These are phyloP conservation scores for Ctenodactylus gundi DNA, from an alignment of 2,113 vertebrate genomes.

Conservation along the genomic window DNA sequence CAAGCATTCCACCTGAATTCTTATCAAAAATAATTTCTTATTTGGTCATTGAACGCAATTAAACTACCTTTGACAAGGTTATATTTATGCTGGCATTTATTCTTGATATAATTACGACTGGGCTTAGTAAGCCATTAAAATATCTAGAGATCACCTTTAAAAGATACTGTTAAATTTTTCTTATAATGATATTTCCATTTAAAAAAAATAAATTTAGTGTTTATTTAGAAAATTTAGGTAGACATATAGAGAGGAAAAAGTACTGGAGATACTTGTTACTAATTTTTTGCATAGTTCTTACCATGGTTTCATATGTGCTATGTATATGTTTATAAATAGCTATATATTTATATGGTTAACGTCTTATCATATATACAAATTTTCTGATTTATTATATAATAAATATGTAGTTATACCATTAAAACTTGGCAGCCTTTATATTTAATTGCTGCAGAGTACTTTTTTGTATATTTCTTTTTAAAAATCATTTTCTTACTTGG, in stretches of 20 bases:
- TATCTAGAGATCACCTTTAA: neutral
- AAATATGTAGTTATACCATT: neutral
- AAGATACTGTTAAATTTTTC: slow-evolving; percentile 31
- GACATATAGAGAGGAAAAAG: neutral
- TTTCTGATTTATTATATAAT: too few species aligned
- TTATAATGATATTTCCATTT: neutral
- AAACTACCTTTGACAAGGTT: neutral
- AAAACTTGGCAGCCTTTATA: neutral
- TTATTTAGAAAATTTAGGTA: slow-evolving; percentile 21
- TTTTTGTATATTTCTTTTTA: slow-evolving; percentile 20
- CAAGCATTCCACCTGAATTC: neutral
- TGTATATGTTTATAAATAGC: neutral
- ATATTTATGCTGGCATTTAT: neutral
- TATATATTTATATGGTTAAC: neutral
- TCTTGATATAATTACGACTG: neutral
- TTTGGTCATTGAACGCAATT: neutral
- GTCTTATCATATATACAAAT: too few species aligned
- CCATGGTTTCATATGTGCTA: neutral
- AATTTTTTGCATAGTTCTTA: neutral
- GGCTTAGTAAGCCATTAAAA: neutral
- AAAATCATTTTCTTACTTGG: slow-evolving; percentile 4
- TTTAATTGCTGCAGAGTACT: slow-evolving; percentile 6
- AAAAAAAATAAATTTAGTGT: slow-evolving; percentile 1
- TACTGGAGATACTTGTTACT: neutral
- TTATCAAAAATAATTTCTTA: neutral